These are phyloP conservation scores for Theonella swinhoei DNA, from an alignment of 37 sponge, comb jelly and placozoan species.

Conservation along the genomic window DNA sequence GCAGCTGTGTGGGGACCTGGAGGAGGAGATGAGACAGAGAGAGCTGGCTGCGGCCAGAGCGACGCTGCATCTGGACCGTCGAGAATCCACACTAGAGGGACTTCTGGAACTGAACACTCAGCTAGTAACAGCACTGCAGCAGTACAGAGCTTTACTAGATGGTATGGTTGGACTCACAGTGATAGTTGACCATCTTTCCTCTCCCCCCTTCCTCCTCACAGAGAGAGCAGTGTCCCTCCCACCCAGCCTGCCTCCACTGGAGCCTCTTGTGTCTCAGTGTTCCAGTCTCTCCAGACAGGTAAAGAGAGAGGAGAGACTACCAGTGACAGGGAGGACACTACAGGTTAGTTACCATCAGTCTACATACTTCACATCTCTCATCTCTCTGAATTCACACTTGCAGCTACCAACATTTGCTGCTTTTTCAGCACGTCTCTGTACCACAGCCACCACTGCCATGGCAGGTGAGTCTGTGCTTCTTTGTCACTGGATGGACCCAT, in stretches of 20 bases:
- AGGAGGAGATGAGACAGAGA: conserved; percentile 13
- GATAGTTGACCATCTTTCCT: too few relatives aligned
- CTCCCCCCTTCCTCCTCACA: background rate
- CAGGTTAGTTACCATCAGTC: too few relatives aligned
- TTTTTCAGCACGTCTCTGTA: background rate
- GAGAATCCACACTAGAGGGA: conserved; percentile 30
- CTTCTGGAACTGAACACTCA: conserved; percentile 40
- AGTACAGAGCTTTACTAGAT: conserved; percentile 32
- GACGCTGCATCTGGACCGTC: conserved; percentile 10
- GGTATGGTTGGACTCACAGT: background rate
- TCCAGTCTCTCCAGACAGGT: background rate
- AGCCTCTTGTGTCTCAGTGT: background rate
- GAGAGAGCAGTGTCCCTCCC: background rate
- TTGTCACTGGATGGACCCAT: too few relatives aligned
- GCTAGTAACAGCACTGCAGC: conserved; percentile 29
- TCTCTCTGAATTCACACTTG: too few relatives aligned
- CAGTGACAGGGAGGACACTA: background rate
- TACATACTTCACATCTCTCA: too few relatives aligned
- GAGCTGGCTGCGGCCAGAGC: conserved; percentile 9
- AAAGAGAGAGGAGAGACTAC: background rate
- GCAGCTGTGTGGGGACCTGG: conserved; percentile 28
- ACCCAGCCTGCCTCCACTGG: background rate
- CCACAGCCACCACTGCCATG: conserved; percentile 3
- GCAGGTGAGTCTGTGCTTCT: background rate
- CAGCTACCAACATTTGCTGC: background rate